Percentiles rank a stretch among this genome's conserved stretches.
Conservation (phyloP, 2,797 vertebrate genomes). For the Artibeus lituratus region DNA sequence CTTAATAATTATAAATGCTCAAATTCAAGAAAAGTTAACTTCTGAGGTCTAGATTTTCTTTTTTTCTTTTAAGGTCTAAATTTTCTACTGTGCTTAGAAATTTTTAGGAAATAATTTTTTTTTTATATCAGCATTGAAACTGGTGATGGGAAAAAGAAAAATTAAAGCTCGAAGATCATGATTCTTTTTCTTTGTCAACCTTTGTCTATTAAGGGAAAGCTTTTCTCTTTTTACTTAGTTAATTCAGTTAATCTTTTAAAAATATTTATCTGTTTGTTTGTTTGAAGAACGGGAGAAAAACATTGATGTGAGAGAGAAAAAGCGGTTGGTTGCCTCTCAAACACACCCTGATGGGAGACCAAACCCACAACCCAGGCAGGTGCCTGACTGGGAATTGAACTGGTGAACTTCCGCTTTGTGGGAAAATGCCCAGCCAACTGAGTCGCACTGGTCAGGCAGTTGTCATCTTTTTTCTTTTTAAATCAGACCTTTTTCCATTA, state of each 20-base stretch:
- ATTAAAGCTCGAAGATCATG: not conserved
- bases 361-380: not conserved
- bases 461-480: not conserved
- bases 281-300: not conserved
- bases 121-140: not conserved
- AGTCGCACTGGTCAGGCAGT: not conserved
- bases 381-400: not conserved
- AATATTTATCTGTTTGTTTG: not conserved
- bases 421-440: not conserved
- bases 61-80: not conserved
- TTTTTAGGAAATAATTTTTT: not conserved
- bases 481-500: not conserved
- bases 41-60: too few relatives aligned
- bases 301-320: not conserved
- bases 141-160: not conserved
- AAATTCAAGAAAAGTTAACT: too few relatives aligned
- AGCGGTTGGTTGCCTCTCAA: not conserved
- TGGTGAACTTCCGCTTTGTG: not conserved
- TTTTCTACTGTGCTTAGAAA: conserved; percentile 6
- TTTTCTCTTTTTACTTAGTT: not conserved
- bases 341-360: not conserved
- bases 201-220: not conserved
- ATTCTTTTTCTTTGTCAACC: not conserved
- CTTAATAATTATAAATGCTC: conserved; percentile 26
- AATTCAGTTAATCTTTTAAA: not conserved